Percentiles rank a stretch among this genome's conserved stretches.
These are phyloP conservation scores for Spisula solida DNA, from an alignment of 2,888 invertebrate species.

Conservation along the genomic window DNA sequence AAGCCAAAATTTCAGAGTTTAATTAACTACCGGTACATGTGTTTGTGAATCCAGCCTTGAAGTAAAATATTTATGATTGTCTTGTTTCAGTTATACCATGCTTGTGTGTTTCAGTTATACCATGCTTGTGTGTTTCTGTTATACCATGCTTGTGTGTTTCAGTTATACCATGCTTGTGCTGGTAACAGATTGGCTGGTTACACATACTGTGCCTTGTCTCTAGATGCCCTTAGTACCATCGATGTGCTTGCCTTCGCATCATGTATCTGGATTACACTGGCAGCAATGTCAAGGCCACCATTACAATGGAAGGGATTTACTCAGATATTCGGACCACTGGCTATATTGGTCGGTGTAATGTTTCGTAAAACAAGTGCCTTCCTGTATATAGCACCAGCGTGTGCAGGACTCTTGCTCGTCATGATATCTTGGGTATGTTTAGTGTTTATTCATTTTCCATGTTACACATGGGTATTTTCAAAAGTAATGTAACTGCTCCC, in stretches of 20 bases:
- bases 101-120: too few relatives aligned
- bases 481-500: too few relatives aligned
- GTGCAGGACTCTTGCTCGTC: constrained; percentile 91
- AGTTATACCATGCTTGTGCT: constrained; percentile 96
- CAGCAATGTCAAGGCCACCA: constrained; percentile 93
- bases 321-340: constrained; percentile 93
- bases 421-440: constrained; percentile 91
- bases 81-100: constrained; percentile 92
- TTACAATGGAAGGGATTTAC: constrained; percentile 89
- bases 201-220: constrained; percentile 92
- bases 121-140: too few relatives aligned
- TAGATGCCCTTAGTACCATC: constrained; percentile 93
- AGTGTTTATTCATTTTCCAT: too few relatives aligned
- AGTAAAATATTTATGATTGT: not conserved
- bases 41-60: too few relatives aligned
- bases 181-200: constrained; percentile 89
- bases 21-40: too few relatives aligned
- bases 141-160: too few relatives aligned
- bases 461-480: too few relatives aligned
- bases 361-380: constrained; percentile 94
- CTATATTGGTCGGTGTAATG: constrained; percentile 93
- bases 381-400: constrained; percentile 92
- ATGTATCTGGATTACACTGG: constrained; percentile 95
- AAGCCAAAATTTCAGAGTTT: too few relatives aligned
- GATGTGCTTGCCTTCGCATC: constrained; percentile 95